A percentile compares a stretch with the other conserved stretches of the same genome.
Conservation (phyloP, 1,140 invertebrate genomes). For the Drosophila cardini region DNA sequence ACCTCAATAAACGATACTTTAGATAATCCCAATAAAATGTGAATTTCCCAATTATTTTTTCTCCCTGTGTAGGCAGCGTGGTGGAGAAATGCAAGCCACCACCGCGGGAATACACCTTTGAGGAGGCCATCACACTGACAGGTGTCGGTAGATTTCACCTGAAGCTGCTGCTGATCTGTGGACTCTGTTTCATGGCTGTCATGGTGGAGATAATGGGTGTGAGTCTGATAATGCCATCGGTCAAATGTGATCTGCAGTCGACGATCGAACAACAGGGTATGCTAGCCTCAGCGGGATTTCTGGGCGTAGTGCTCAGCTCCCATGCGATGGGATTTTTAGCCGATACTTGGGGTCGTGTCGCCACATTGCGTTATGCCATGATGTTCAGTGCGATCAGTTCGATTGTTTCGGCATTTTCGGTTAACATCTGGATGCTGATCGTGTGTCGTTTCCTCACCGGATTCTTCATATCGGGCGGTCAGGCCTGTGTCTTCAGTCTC, state of each 20-base stretch:
- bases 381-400: slow-evolving; percentile 88
- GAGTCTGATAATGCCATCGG: slow-evolving; percentile 71
- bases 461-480: slow-evolving; percentile 88
- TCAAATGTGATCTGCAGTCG: slow-evolving; percentile 87
- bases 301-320: slow-evolving; percentile 87
- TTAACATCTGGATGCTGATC: slow-evolving; percentile 89
- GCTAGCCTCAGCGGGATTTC: slow-evolving; percentile 88
- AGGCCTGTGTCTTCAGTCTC: slow-evolving; percentile 88
- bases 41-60: too few species aligned
- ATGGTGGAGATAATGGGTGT: slow-evolving; percentile 81
- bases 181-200: slow-evolving; percentile 75
- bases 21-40: too few species aligned
- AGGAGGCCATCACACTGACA: slow-evolving; percentile 73
- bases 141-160: slow-evolving; percentile 72
- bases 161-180: slow-evolving; percentile 70
- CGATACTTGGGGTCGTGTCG: slow-evolving; percentile 90
- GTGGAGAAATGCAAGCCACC: slow-evolving; percentile 21
- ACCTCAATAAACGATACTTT: too few species aligned
- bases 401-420: slow-evolving; percentile 88
- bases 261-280: slow-evolving; percentile 88
- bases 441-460: slow-evolving; percentile 90
- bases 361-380: slow-evolving; percentile 89
- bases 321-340: slow-evolving; percentile 92
- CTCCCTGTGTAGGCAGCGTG: slow-evolving; percentile 9
- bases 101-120: slow-evolving; percentile 86